Conservation (phyloP, 2,888 invertebrate genomes). For the Drosophila pullipes region DNA sequence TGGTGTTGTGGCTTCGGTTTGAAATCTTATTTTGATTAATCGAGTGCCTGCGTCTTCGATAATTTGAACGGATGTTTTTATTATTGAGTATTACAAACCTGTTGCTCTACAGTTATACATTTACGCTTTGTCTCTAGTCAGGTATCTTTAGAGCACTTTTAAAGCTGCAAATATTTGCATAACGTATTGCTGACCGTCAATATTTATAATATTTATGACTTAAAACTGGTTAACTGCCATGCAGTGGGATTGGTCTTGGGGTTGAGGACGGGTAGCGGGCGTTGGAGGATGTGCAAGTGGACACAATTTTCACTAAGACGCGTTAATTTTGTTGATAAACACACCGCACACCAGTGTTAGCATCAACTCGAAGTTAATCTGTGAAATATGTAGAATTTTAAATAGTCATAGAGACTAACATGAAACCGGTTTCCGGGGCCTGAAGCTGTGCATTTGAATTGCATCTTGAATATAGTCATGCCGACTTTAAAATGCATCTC, state of each 20-base stretch:
- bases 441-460: constrained; percentile 5
- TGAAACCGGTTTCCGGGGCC: constrained; percentile 46
- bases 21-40: constrained; percentile 69
- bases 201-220: constrained; percentile 25
- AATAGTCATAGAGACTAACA: constrained; percentile 36
- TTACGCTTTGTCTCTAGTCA: constrained; percentile 26
- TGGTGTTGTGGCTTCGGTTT: constrained; percentile 27
- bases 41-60: constrained; percentile 24
- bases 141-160: constrained; percentile 33
- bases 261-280: background rate
- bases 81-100: constrained; percentile 31
- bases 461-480: constrained; percentile 43
- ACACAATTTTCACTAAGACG: constrained; percentile 71
- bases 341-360: constrained; percentile 23
- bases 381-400: constrained; percentile 19
- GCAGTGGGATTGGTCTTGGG: background rate
- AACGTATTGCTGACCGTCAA: constrained; percentile 45
- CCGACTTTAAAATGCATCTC: constrained; percentile 35
- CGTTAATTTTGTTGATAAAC: constrained; percentile 74
- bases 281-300: background rate
- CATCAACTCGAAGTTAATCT: constrained; percentile 28
- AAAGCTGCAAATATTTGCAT: constrained; percentile 73
- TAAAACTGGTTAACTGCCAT: constrained; percentile 61
- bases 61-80: constrained; percentile 28
- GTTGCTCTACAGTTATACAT: constrained; percentile 41